Evolutionary conservation across 1,140 invertebrate genomes (phyloP), one percentile per base, ranked within the genome.

Genomic region (Drosophila repleta): DNA sequence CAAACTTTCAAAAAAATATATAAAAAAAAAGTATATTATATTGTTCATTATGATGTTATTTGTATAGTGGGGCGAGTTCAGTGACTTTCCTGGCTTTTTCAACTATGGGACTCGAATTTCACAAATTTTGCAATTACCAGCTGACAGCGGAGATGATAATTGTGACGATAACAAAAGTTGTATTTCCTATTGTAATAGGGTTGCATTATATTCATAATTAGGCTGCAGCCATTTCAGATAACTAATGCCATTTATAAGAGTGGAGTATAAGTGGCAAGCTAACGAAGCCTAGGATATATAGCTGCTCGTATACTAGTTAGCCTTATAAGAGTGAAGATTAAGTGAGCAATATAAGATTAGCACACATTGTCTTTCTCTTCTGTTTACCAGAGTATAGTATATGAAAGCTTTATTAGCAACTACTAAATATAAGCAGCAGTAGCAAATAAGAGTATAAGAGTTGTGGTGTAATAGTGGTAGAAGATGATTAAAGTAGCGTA

Each of bases 1-100:
- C 39, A 53, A 72, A 68, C 68, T 79, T 78, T 64, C 37, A n/a
- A 10, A 39, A 43, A 39, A 61, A 61, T n/a, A 10, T 7, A 29
- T 3, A 20, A 15, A 26, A 48, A 48, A 48, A 15, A 49, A 26
- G 3, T 24, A 49, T 10, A 24, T 13, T 35, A 39, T 53, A n/a
- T 56, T 43, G n/a, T 45, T 45, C 29, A 29, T 29, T 45, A 21
- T 43, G 8, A 21, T 43, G 8, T 17, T 56, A 29, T 26, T 26
- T 56, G 32, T 20, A 15, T 62, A 5, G 21, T 24, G 26, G 21
- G 3, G 26, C 10, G 55, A 67, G 64, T 60, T 67, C 64, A 67
- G 13, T 61, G 64, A 60, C 64, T 60, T 60, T 17, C 6, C 4
- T 37, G 45, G 20, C 18, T 5, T 35, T 35, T 35, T n/a, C n/a